These are phyloP conservation scores for Lagenorhynchus albirostris DNA, from an alignment of 2,113 vertebrate species.

Conservation along the genomic window DNA sequence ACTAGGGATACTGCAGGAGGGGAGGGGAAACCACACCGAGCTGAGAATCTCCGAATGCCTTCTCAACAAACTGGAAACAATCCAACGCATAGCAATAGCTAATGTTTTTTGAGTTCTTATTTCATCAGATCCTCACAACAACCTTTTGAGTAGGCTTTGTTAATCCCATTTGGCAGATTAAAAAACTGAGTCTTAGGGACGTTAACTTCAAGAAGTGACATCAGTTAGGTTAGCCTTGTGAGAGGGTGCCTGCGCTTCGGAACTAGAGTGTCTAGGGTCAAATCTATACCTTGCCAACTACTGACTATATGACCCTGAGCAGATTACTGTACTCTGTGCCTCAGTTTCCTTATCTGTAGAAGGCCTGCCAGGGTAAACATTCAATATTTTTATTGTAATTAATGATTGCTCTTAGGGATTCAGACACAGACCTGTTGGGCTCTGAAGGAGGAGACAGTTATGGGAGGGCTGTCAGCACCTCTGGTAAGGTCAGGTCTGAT, in stretches of 20 bases:
- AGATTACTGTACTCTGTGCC: neutral
- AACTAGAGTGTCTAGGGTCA: neutral
- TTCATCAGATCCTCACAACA: neutral
- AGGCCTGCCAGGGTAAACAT: neutral
- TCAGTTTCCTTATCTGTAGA: neutral
- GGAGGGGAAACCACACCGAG: neutral
- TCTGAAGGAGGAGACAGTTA: neutral
- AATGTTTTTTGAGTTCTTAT: neutral
- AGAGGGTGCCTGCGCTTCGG: accelerated
- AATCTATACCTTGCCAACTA: neutral
- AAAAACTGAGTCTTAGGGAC: neutral
- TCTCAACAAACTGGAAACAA: neutral
- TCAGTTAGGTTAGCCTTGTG: neutral
- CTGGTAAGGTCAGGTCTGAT: neutral
- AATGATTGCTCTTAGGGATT: neutral
- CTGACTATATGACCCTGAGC: neutral
- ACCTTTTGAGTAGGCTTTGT: neutral
- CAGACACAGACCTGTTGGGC: too few species aligned
- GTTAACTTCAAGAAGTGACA: neutral
- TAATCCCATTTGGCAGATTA: constrained; percentile 13
- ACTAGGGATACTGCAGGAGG: neutral
- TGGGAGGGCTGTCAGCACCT: neutral
- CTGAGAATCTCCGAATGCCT: neutral
- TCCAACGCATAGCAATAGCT: neutral
- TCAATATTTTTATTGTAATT: neutral